A percentile compares a stretch with the other conserved stretches of the same genome.
Evolutionary conservation across 2,113 vertebrate species (phyloP).

Genomic region (Calyptommatus sinebrachiatus): DNA sequence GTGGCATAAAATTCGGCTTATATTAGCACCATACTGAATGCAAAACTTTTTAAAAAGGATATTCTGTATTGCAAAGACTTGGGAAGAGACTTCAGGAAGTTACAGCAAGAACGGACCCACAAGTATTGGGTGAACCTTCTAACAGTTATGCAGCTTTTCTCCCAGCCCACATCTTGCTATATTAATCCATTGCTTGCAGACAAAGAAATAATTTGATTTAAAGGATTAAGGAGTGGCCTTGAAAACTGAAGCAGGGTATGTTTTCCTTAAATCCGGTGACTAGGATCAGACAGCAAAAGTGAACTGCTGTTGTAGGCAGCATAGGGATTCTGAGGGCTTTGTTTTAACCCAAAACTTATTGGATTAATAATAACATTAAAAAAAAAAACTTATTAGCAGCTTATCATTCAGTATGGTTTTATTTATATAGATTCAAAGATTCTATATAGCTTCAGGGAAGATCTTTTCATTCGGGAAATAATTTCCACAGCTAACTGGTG

Average conservation of each 20-base stretch:
- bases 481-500: neutral
- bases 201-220: conserved; percentile 29
- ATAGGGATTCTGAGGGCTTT: no score
- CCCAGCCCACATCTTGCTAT: neutral
- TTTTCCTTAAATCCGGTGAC: conserved; percentile 6
- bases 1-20: neutral
- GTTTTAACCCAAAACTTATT: neutral
- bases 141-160: neutral
- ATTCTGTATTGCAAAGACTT: neutral
- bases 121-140: neutral
- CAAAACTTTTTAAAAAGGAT: neutral
- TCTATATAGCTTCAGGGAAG: neutral
- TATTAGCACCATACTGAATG: neutral
- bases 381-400: neutral
- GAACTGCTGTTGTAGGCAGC: neutral
- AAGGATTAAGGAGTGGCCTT: conserved; percentile 29
- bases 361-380: neutral
- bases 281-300: neutral
- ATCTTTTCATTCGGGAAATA: neutral
- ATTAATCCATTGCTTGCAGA: neutral
- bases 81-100: neutral
- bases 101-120: neutral
- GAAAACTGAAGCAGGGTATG: conserved; percentile 23
- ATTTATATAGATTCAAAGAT: neutral
- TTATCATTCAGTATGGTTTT: neutral